Evolutionary conservation across 2,888 invertebrate species (phyloP), one percentile per base, ranked within the genome.

Genomic region (Itoplectis maculator): DNA sequence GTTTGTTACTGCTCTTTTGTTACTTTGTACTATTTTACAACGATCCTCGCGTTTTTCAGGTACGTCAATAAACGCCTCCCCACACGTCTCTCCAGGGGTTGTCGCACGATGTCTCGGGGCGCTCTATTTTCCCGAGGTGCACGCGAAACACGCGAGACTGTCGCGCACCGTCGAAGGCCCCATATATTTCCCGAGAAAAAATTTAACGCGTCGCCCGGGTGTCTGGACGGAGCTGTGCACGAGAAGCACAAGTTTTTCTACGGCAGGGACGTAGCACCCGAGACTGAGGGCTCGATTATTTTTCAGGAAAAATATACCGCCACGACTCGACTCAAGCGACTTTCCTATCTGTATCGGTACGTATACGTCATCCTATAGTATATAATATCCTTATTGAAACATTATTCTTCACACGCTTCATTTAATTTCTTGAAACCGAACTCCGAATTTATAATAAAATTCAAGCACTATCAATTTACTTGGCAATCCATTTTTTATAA

Each of bases 161-260:
- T 51, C 66, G 29, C 15, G 75, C 29, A n/a, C 23, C 66, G 61
- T 73, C 65, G 66, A 66, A 66, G 29, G 56, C 18, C 54, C 56
- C 75, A 56, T 75, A 66, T 75, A 65, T 75, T 75, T 66, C 9
- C 45, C 66, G 45, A 11, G 45, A 45, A 66, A 66, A 45, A 75
- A 75, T 68, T 54, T 29, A 54, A 75, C 66, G 66, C 66, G 23
- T 59, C 54, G 49, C 42, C 45, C 35, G 61, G 35, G 20, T n/a
- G 9, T 13, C 47, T 47, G 49, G n/a, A 35, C 15, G 35, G 35
- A 61, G 61, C 9, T n/a, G n/a, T n/a, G 20, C 54, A 51, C 51
- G 69, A 51, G 18, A 37, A 69, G 51, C 51, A 54, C 69, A 69
- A 69, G 69, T 69, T 69, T 69, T 69, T 69, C 69, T 69, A 40